Conservation (phyloP, 2,113 vertebrate species). For the Ivindomyrus marchei region DNA sequence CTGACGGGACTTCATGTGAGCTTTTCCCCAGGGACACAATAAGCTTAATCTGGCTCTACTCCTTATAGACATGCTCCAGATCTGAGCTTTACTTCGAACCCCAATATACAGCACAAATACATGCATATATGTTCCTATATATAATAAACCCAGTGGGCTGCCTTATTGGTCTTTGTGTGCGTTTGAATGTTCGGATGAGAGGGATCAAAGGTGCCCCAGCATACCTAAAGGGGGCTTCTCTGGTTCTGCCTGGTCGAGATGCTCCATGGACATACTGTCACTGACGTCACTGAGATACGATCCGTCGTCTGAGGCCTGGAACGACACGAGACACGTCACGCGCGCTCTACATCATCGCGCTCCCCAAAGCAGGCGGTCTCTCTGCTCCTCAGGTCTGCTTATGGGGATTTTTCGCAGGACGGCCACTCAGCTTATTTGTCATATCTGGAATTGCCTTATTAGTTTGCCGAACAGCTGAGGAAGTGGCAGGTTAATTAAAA, state of each 20-base stretch:
- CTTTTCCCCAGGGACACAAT: not conserved
- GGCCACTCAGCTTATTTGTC: conserved; percentile 44
- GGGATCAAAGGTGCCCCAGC: not conserved
- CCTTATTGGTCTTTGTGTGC: not conserved
- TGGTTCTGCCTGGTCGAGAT: conserved; percentile 75
- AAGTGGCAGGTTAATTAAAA: not conserved
- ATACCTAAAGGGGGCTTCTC: conserved; percentile 75
- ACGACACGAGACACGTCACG: not conserved
- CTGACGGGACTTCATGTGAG: not conserved
- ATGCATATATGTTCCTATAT: not conserved
- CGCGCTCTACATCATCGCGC: not conserved
- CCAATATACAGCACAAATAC: not conserved
- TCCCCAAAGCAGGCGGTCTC: not conserved
- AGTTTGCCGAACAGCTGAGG: not conserved
- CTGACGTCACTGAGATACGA: conserved; percentile 93
- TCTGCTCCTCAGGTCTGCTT: conserved; percentile 9
- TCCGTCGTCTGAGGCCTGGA: conserved; percentile 87
- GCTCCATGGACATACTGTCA: conserved; percentile 92
- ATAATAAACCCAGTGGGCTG: not conserved
- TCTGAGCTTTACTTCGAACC: not conserved
- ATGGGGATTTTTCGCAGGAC: conserved; percentile 52
- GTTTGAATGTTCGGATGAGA: not conserved
- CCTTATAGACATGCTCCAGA: not conserved
- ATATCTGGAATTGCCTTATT: conserved; percentile 31
- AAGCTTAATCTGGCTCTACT: not conserved